These are phyloP conservation scores for Solenopsis fugax DNA, from an alignment of 1,140 invertebrate genomes.

Conservation along the genomic window DNA sequence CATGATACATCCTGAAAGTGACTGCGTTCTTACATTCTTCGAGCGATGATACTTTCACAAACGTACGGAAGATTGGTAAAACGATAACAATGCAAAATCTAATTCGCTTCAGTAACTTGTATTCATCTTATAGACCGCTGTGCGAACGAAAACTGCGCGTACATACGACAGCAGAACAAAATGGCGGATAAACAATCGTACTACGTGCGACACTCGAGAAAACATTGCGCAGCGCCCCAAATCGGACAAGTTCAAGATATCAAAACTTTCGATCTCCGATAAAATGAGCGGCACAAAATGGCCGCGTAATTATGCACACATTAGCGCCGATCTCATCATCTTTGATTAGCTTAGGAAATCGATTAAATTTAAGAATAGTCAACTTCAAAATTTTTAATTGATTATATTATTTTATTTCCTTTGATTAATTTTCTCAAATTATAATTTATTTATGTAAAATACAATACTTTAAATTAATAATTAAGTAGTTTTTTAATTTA, in stretches of 20 bases:
- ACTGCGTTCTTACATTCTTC: conserved; percentile 51
- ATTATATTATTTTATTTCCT: no score
- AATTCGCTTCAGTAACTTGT: conserved; percentile 61
- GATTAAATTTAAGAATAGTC: no score
- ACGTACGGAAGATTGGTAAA: not conserved
- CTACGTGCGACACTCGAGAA: conserved; percentile 72
- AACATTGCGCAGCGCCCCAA: conserved; percentile 61
- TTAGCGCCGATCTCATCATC: no score
- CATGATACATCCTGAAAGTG: conserved; percentile 48
- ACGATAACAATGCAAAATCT: not conserved
- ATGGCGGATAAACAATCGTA: conserved; percentile 86
- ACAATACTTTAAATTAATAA: no score
- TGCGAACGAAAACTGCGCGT: conserved; percentile 81
- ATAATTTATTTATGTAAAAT: no score
- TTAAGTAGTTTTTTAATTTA: no score
- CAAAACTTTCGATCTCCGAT: not conserved
- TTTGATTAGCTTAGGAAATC: no score
- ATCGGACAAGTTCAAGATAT: not conserved
- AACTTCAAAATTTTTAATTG: no score
- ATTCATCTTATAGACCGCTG: conserved; percentile 77
- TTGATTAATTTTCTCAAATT: no score
- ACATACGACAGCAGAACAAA: conserved; percentile 84
- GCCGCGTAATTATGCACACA: not conserved
- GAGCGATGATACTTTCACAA: conserved; percentile 31
- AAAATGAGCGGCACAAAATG: not conserved